These are phyloP conservation scores for Anoplopoma fimbria DNA, from an alignment of 2,113 vertebrate species.

Conservation along the genomic window DNA sequence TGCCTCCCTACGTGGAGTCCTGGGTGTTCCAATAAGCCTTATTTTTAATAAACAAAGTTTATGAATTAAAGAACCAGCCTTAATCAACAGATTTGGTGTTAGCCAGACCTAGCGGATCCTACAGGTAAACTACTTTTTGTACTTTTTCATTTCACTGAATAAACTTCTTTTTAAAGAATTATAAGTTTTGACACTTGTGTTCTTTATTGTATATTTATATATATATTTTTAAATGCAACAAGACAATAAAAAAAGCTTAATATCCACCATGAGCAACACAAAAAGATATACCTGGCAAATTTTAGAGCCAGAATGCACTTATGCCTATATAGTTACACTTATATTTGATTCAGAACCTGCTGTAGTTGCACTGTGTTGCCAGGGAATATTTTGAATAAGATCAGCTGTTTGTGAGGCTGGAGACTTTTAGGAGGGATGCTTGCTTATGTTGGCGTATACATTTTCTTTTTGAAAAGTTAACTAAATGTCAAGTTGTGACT, in stretches of 20 bases:
- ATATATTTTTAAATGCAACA: background rate
- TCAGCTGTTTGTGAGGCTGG: background rate
- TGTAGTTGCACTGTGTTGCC: background rate
- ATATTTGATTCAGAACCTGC: background rate
- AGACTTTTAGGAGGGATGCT: background rate
- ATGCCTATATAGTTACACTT: background rate
- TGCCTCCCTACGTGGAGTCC: background rate
- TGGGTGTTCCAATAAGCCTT: background rate
- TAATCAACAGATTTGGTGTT: background rate
- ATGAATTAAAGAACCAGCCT: background rate
- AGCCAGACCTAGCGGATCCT: no score
- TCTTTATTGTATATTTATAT: background rate
- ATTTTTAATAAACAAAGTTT: background rate
- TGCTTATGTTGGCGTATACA: background rate
- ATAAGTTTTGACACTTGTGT: background rate
- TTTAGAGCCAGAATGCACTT: no score
- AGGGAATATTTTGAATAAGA: background rate
- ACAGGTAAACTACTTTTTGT: background rate
- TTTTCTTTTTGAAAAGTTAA: no score
- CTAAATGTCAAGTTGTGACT: background rate
- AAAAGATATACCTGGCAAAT: background rate
- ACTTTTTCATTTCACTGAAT: background rate
- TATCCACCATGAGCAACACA: background rate
- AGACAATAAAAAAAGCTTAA: background rate
- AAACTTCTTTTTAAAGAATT: background rate